Conservation (phyloP, 2,797 vertebrate genomes). For the Leptoclinus maculatus region DNA sequence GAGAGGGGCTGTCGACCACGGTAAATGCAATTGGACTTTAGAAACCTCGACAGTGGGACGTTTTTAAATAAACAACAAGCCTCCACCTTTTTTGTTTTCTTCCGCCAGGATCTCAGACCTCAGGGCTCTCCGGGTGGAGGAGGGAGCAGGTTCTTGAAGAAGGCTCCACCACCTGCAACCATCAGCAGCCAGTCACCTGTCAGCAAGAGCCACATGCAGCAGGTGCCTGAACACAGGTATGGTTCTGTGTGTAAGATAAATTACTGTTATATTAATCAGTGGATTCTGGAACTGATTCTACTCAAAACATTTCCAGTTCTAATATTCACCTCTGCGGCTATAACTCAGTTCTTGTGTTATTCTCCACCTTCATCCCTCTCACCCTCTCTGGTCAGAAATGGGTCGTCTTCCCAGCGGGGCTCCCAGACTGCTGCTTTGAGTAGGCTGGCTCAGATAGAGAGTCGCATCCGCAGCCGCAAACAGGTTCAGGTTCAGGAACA, state of each 20-base stretch:
- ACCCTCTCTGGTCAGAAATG: slow-evolving; percentile 44
- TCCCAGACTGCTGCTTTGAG: slow-evolving; percentile 76
- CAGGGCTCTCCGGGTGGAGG: slow-evolving; percentile 49
- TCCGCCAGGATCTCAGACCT: slow-evolving; percentile 32
- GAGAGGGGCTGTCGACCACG: neutral
- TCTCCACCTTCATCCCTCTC: neutral
- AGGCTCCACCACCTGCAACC: slow-evolving; percentile 42
- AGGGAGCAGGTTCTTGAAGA: slow-evolving; percentile 85
- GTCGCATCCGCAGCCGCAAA: slow-evolving; percentile 70
- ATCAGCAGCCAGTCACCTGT: slow-evolving; percentile 50
- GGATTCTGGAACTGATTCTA: neutral
- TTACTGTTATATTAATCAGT: neutral
- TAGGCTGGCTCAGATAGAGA: slow-evolving; percentile 84
- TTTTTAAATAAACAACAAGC: neutral
- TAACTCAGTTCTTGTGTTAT: neutral
- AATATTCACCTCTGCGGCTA: neutral
- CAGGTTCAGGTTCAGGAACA: slow-evolving; percentile 10
- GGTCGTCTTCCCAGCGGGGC: slow-evolving; percentile 40
- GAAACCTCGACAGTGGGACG: accelerated
- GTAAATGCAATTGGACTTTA: slow-evolving; percentile 12
- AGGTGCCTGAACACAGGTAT: slow-evolving; percentile 44
- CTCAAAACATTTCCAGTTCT: neutral
- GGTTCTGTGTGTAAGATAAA: neutral
- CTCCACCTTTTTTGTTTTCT: neutral
- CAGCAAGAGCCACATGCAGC: slow-evolving; percentile 27